Evolutionary conservation across 53 echinoderm and acorn worm species (phyloP).

Genomic region (Crossaster papposus): DNA sequence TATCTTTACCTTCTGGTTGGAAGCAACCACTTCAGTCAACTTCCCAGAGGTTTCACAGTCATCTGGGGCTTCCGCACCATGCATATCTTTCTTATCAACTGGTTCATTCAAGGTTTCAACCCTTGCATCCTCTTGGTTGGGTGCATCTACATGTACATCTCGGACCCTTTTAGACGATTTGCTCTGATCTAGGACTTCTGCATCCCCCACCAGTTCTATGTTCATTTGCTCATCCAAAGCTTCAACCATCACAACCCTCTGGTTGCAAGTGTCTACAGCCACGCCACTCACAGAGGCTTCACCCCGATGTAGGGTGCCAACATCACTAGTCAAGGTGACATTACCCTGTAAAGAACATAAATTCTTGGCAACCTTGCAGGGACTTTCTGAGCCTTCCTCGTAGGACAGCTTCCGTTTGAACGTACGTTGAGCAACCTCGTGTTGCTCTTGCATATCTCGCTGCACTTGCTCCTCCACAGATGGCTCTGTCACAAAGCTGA

Average conservation of each 20-base stretch:
- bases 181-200: not conserved
- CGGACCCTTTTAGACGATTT: not conserved
- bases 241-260: not conserved
- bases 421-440: not conserved
- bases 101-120: not conserved
- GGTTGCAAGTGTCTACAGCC: not conserved
- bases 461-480: not conserved
- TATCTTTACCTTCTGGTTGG: not conserved
- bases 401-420: constrained; percentile 16
- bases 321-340: not conserved
- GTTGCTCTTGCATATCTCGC: not conserved
- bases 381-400: not conserved
- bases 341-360: not conserved
- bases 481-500: constrained; percentile 10
- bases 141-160: not conserved
- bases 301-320: not conserved
- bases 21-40: not conserved
- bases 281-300: not conserved
- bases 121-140: not conserved
- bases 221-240: not conserved
- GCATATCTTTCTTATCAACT: no score
- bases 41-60: not conserved
- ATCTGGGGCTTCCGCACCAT: not conserved
- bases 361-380: not conserved
- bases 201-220: not conserved